These are phyloP conservation scores for Pseudopipra pipra DNA, from an alignment of 2,113 vertebrate genomes.

Conservation along the genomic window DNA sequence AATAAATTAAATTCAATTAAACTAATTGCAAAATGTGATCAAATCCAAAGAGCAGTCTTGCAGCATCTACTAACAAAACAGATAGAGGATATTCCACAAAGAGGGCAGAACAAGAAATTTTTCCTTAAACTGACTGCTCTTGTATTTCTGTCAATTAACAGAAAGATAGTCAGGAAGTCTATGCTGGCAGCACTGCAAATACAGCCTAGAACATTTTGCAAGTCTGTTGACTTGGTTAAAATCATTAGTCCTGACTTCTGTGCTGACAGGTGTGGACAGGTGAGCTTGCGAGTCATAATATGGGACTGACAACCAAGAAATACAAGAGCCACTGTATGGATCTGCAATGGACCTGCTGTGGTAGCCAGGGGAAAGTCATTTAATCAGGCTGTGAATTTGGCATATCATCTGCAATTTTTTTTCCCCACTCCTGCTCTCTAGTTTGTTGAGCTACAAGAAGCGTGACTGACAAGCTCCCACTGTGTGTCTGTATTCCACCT, in stretches of 20 bases:
- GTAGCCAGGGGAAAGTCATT: neutral
- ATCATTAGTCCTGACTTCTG: neutral
- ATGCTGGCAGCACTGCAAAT: neutral
- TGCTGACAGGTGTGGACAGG: neutral
- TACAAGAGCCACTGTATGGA: neutral
- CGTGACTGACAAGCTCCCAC: neutral
- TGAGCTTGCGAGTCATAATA: neutral
- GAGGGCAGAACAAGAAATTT: neutral
- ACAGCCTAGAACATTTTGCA: neutral
- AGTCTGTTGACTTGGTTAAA: neutral
- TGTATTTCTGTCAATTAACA: neutral
- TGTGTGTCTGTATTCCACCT: neutral
- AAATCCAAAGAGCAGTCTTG: neutral
- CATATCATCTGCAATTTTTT: neutral
- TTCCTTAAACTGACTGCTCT: neutral
- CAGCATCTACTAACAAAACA: neutral
- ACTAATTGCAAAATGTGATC: constrained; percentile 21
- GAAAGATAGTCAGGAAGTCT: neutral
- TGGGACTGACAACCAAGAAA: neutral
- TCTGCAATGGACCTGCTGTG: neutral
- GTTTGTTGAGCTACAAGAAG: neutral
- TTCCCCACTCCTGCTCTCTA: neutral
- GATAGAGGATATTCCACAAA: neutral
- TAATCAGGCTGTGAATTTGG: neutral
- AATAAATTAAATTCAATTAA: constrained; percentile 15